Evolutionary conservation across 1,140 invertebrate genomes (phyloP).

Genomic region (Neodiprion fabricii): DNA sequence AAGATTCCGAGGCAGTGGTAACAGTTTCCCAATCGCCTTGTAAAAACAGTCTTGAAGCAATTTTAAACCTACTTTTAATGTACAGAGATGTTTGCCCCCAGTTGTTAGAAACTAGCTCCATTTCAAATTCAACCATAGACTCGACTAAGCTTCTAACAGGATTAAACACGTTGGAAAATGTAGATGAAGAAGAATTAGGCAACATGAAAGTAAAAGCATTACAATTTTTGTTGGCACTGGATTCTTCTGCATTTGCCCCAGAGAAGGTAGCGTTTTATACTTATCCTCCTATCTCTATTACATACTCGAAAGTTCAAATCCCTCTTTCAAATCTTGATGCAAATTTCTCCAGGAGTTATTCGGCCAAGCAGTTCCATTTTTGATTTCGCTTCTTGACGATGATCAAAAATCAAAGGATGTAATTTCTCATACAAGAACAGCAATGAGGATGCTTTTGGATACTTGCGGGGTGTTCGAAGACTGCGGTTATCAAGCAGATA

Average conservation of each 20-base stretch:
- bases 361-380: slow-evolving; percentile 63
- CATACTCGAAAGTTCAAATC: background rate
- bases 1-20: slow-evolving; percentile 45
- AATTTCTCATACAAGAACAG: slow-evolving; percentile 40
- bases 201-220: slow-evolving; percentile 71
- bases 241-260: slow-evolving; percentile 64
- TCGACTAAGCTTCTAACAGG: slow-evolving; percentile 44
- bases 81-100: slow-evolving; percentile 65
- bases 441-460: slow-evolving; percentile 64
- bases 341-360: slow-evolving; percentile 60
- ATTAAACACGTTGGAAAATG: slow-evolving; percentile 43
- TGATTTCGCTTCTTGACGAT: slow-evolving; percentile 54
- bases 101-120: slow-evolving; percentile 53
- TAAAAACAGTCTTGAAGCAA: slow-evolving; percentile 56
- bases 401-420: slow-evolving; percentile 42
- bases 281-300: background rate
- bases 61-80: slow-evolving; percentile 64
- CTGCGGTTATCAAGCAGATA: slow-evolving; percentile 68
- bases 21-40: slow-evolving; percentile 33
- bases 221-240: slow-evolving; percentile 66
- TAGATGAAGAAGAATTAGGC: slow-evolving; percentile 49
- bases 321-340: background rate
- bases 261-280: slow-evolving; percentile 49
- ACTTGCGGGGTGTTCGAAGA: slow-evolving; percentile 69
- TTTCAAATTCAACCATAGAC: slow-evolving; percentile 32